Conservation (phyloP, 2,797 vertebrate genomes). For the Lates japonicus region DNA sequence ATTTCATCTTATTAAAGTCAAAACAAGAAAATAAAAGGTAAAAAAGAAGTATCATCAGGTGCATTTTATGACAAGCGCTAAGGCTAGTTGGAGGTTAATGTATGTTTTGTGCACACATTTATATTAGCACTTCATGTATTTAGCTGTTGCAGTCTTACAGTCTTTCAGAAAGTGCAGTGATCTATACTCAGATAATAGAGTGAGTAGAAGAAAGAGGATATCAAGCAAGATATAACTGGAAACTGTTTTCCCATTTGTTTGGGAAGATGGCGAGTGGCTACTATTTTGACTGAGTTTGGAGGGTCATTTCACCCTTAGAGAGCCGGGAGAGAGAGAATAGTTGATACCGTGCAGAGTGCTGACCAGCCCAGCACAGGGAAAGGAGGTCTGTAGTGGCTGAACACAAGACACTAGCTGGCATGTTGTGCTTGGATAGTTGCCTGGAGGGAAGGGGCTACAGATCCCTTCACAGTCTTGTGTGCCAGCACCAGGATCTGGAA, state of each 20-base stretch:
- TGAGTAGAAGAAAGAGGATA: neutral
- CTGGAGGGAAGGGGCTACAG: conserved; percentile 60
- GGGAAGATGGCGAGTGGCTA: conserved; percentile 10
- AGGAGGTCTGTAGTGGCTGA: conserved; percentile 55
- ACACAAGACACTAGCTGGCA: conserved; percentile 65
- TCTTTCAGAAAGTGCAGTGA: neutral
- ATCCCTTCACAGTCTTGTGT: conserved; percentile 52
- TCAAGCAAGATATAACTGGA: conserved; percentile 9
- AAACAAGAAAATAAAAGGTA: neutral
- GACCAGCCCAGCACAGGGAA: conserved; percentile 33
- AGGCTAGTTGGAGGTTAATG: conserved; percentile 11
- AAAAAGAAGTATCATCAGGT: neutral
- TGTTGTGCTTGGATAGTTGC: conserved; percentile 63
- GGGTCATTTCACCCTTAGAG: conserved; percentile 40
- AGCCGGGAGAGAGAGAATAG: conserved; percentile 35
- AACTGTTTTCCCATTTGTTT: conserved; percentile 32
- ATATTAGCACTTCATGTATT: conserved; percentile 17
- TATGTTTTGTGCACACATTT: conserved; percentile 1
- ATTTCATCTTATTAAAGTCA: neutral
- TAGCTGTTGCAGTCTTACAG: neutral
- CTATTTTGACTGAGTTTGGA: conserved; percentile 40
- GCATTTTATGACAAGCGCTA: neutral
- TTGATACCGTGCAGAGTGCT: conserved; percentile 22
- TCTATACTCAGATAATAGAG: neutral
- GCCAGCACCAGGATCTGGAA: conserved; percentile 68